phyloP scores from a whole-genome alignment of 2,113 vertebrate species.

The Colaptes auratus region DNA sequence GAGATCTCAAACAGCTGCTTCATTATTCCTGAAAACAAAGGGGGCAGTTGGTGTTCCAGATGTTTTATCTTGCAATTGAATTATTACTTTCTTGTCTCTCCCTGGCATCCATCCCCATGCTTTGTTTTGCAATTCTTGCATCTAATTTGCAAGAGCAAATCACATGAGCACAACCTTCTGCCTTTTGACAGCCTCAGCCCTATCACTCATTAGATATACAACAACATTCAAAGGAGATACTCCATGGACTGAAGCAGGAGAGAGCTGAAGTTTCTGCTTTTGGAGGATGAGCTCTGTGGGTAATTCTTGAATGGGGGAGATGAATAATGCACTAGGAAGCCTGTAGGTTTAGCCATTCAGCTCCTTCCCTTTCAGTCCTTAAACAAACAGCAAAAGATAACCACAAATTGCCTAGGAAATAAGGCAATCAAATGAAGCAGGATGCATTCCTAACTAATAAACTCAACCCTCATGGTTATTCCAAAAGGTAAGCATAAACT shows the following conservation, averaged over 20 bases:
- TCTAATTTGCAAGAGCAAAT: not conserved
- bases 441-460: not conserved
- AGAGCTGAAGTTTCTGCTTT: not conserved
- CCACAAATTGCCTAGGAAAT: not conserved
- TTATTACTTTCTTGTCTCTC: not conserved
- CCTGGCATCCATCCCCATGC: not conserved
- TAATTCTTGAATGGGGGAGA: not conserved
- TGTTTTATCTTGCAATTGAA: not conserved
- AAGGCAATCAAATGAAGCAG: not conserved
- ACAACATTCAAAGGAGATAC: not conserved
- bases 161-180: not conserved
- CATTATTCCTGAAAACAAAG: not conserved
- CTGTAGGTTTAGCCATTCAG: not conserved
- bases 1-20: slow-evolving; percentile 5
- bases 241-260: not conserved
- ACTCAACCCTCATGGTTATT: not conserved
- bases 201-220: not conserved
- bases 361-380: not conserved
- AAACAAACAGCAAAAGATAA: not conserved
- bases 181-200: not conserved
- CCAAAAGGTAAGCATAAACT: not conserved
- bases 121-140: not conserved
- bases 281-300: not conserved
- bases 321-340: not conserved
- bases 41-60: not conserved